Percentiles rank a stretch among this genome's conserved stretches.
These are phyloP conservation scores for Drosophila robusta DNA, from an alignment of 2,888 invertebrate genomes.

Conservation along the genomic window DNA sequence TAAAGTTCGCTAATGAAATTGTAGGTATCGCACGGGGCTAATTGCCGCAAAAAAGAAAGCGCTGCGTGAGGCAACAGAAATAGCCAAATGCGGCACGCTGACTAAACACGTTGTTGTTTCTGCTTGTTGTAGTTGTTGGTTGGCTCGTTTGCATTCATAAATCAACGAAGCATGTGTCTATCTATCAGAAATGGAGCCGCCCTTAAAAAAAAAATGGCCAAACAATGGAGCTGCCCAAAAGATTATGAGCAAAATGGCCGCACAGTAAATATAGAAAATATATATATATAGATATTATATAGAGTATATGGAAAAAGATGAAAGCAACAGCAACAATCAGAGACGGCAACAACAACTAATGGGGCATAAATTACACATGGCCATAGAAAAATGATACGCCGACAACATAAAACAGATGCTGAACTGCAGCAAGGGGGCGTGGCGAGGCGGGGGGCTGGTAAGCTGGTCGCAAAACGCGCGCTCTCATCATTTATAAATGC, in stretches of 20 bases:
- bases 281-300: slow-evolving; percentile 16
- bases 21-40: slow-evolving; percentile 62
- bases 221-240: slow-evolving; percentile 68
- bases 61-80: slow-evolving; percentile 40
- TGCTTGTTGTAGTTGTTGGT: slow-evolving; percentile 34
- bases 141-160: slow-evolving; percentile 78
- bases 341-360: slow-evolving; percentile 61
- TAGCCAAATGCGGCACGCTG: slow-evolving; percentile 33
- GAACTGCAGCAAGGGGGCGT: neutral
- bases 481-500: slow-evolving; percentile 78
- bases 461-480: slow-evolving; percentile 50
- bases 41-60: slow-evolving; percentile 52
- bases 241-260: slow-evolving; percentile 75
- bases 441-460: neutral
- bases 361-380: slow-evolving; percentile 80
- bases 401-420: slow-evolving; percentile 79
- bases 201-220: slow-evolving; percentile 44
- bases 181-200: slow-evolving; percentile 62
- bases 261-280: slow-evolving; percentile 62
- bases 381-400: slow-evolving; percentile 78
- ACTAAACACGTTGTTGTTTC: slow-evolving; percentile 44
- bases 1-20: slow-evolving; percentile 53
- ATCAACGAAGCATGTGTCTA: slow-evolving; percentile 78
- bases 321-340: slow-evolving; percentile 48
- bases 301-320: slow-evolving; percentile 58